phyloP scores from a whole-genome alignment of 2,113 vertebrate genomes.

The Sapajus apella region DNA sequence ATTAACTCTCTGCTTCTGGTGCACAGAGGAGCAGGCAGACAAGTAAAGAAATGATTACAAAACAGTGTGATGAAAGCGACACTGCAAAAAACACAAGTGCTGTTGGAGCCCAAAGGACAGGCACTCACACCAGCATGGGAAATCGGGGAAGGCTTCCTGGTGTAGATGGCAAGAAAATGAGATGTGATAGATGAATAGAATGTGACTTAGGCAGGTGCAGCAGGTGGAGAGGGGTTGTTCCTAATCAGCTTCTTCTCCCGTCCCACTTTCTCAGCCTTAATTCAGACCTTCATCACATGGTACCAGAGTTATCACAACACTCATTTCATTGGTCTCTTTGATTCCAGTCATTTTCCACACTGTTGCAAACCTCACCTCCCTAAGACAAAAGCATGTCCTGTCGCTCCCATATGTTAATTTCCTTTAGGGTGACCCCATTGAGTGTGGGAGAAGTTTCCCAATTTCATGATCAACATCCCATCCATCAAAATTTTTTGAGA shows the following conservation, averaged over 20 bases:
- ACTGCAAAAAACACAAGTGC: accelerated
- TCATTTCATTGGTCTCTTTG: neutral
- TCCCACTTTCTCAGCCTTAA: neutral
- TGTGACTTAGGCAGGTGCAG: neutral
- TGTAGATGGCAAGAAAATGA: neutral
- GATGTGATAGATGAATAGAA: neutral
- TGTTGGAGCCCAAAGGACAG: neutral
- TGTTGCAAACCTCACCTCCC: neutral
- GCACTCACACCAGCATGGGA: neutral
- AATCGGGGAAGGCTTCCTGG: neutral
- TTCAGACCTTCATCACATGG: neutral
- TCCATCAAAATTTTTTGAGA: neutral
- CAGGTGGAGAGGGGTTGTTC: neutral
- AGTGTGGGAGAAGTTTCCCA: neutral
- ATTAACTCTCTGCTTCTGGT: neutral
- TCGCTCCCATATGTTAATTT: neutral
- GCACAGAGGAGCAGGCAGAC: neutral
- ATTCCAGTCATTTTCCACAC: neutral
- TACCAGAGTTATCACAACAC: neutral
- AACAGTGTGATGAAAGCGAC: neutral
- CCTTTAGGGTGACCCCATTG: neutral
- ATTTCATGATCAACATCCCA: neutral
- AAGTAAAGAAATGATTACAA: neutral
- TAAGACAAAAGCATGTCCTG: neutral
- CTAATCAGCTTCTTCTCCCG: neutral